Evolutionary conservation across 2,113 vertebrate species (phyloP).

Genomic region (Callipepla squamata): DNA sequence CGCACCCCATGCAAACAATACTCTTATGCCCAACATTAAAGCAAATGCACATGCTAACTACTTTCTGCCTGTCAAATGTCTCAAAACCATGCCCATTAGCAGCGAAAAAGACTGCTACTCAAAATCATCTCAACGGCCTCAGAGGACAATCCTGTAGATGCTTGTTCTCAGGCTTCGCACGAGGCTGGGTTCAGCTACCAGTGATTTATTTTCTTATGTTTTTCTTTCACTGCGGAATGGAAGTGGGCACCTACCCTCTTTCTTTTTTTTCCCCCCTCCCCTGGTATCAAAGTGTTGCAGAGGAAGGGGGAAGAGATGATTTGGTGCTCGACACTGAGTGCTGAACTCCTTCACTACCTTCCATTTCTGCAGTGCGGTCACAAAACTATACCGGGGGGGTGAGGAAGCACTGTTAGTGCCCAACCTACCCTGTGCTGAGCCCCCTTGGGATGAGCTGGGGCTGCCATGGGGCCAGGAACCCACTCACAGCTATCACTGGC

Average conservation of each 20-base stretch:
- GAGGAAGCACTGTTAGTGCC: neutral
- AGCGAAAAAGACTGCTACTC: neutral
- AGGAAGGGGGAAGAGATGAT: neutral
- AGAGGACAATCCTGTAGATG: neutral
- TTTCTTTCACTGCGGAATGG: neutral
- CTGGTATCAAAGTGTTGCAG: neutral
- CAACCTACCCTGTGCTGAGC: neutral
- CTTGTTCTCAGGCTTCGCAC: neutral
- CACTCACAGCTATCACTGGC: neutral
- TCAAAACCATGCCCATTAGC: neutral
- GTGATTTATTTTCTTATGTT: neutral
- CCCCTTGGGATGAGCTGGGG: neutral
- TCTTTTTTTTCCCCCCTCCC: neutral
- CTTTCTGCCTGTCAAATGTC: conserved; percentile 37
- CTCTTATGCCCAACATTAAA: neutral
- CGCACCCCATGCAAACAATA: conserved; percentile 26
- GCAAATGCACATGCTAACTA: neutral
- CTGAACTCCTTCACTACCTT: neutral
- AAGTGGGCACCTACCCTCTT: neutral
- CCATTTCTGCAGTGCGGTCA: neutral
- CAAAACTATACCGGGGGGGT: fast-evolving
- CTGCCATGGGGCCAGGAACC: neutral
- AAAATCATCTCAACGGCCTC: neutral
- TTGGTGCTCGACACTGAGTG: neutral
- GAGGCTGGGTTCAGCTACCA: neutral